Conservation (phyloP, 2,113 vertebrate genomes). For the Alligator sinensis region DNA sequence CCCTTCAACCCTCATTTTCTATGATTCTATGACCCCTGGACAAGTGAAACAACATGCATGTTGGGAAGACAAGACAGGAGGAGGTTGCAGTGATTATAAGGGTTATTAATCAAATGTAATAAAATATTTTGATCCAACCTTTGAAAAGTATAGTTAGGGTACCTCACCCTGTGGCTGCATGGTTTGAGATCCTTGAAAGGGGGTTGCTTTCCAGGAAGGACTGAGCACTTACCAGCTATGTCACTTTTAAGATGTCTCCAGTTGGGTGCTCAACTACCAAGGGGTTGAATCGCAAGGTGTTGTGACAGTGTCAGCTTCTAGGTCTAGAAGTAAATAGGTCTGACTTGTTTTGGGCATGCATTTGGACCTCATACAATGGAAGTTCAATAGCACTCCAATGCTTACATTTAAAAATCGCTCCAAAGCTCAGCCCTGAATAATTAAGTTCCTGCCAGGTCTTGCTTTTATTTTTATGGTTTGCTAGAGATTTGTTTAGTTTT, state of each 20-base stretch:
- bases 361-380: background rate
- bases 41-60: background rate
- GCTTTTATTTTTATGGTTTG: background rate
- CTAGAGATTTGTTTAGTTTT: background rate
- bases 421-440: rapidly evolving
- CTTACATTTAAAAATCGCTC: background rate
- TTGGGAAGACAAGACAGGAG: background rate
- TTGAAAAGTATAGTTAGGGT: background rate
- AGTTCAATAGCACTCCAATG: background rate
- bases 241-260: background rate
- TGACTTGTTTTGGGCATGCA: background rate
- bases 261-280: background rate
- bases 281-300: background rate
- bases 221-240: background rate
- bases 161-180: background rate
- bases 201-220: background rate
- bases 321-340: background rate
- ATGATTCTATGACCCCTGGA: too few relatives aligned
- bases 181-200: background rate
- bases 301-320: background rate
- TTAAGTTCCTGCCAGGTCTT: background rate
- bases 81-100: background rate
- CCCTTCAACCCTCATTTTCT: too few relatives aligned
- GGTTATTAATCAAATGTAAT: background rate
- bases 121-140: background rate